Evolutionary conservation across 2,797 vertebrate genomes (phyloP), one percentile per base, ranked within the genome.

Genomic region (Adrianichthys oophorus): DNA sequence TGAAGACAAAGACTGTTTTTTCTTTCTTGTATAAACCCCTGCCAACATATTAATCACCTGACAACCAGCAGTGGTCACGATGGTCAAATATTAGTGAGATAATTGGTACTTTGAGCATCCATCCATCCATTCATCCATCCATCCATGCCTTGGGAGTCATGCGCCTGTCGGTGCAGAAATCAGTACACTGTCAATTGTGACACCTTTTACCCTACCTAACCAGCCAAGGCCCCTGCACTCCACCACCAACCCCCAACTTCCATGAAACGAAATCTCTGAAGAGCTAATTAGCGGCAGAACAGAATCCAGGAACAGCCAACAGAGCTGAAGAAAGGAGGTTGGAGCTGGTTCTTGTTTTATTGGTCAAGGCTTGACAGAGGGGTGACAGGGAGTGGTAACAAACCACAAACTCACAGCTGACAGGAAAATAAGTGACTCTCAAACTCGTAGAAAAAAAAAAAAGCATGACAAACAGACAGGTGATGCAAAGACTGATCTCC

Each of bases 241-340:
- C 83, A 70, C 69, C 74, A 60, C 60, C 80, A 67, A 73, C 78
- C 78, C 77, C 82, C 77, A 73, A 70, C 79, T 82, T 96, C 85
- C 95, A 95, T 90, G 93, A 95, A 95, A 90, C 93, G 93, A 98
- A 98, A 93, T 99, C 97, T 99, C 97, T 93, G 93, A 97, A 98
- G 97, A 98, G 95, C 96, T 98, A 98, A 99, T 98, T 98, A 98
- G 96, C 88, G 93, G 91, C 91, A 93, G 93, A 96, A 93, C 90
- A 81, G 91, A 94, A 94, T 95, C 94, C 95, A 94, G 94, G 87
- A 95, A 94, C 94, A 88, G 95, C 95, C 94, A 72, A 86, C 78
- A 91, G 95, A 96, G 94, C 92, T 88, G 93, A 94, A 94, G 93
- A 93, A 93, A 93, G 94, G 93, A 94, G 92, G 90, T 90, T 85